Conservation (phyloP, 2,797 vertebrate species). For the Buceros bicornis region DNA sequence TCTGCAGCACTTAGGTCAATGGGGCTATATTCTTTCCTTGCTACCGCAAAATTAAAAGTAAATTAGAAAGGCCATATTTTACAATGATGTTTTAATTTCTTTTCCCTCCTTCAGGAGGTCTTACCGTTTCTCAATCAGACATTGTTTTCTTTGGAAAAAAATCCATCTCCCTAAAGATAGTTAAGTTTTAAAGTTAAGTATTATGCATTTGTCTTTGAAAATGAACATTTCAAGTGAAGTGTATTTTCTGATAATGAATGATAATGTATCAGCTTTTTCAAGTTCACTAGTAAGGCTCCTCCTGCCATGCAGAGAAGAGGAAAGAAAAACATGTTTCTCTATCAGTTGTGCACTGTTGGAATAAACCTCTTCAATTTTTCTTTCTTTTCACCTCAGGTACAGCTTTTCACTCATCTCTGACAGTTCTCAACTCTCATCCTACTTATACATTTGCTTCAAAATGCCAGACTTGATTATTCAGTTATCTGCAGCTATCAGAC, state of each 20-base stretch:
- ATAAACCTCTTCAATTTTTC: background rate
- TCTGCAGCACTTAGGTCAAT: background rate
- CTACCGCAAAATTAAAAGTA: conserved; percentile 12
- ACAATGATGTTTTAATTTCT: conserved; percentile 9
- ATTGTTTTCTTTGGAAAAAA: background rate
- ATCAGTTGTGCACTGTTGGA: background rate
- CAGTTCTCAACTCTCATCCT: background rate
- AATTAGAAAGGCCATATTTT: background rate
- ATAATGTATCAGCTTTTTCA: background rate
- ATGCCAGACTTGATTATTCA: background rate
- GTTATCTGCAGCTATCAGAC: background rate
- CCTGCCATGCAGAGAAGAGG: background rate
- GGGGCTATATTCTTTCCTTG: background rate
- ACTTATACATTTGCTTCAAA: background rate
- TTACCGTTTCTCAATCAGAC: background rate
- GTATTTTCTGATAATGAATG: background rate
- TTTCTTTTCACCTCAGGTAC: background rate
- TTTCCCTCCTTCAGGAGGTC: background rate
- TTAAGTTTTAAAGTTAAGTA: conserved; percentile 2
- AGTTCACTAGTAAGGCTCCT: background rate
- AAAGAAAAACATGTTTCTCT: background rate
- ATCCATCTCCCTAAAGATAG: background rate
- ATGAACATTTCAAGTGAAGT: background rate
- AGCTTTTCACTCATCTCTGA: background rate
- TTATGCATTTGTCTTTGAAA: background rate